Base-by-base conservation (phyloP, 1,140 invertebrate species). In the Medauroidea extradentata region DNA sequence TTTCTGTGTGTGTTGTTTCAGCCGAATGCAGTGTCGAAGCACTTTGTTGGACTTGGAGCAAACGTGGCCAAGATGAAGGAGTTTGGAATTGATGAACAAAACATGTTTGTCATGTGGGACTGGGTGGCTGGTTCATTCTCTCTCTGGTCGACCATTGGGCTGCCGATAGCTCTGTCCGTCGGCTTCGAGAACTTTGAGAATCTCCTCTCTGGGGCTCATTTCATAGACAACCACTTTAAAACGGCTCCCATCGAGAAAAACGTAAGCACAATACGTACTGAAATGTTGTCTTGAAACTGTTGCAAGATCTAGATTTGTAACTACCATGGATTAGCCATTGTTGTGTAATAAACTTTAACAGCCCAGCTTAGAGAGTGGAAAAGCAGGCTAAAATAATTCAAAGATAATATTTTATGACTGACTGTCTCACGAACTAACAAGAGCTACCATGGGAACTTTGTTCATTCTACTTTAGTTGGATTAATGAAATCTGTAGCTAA, bases 101-200 rank as follows among this genome's bases (percentile, higher is more conserved):
- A 99, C 72, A 99, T 99, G 94, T 99, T 99, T 81, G 94, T 89
- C 46, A 99, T 99, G 75, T 99, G 97, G 97, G 97, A 99, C 78
- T 99, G 96, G 95, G 97, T 99, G 58, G 98, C 97, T 50, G 98
- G 96, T 64, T 85, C 96, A 71, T 98, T 97, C 73, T 98, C 96
- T 0, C 77, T 98, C 1, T 99, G 96, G 96, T 99, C 96, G 0
- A 96, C 96, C 4, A 99, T 99, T 78, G 96, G 97, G 44, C 77
- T 99, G 7, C 96, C 96, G 2, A 98, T 99, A 75, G 91, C 90
- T 23, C 78, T 99, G 9, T 87, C 91, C 57, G 88, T 99, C 74
- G 96, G 96, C 25, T 98, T 90, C 75, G 92, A 97, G 29, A 98
- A 99, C 76, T 99, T 99, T 81, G 86, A 92, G 73, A 84, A 93